Conservation (phyloP, 2,113 vertebrate species). For the Carollia perspicillata region DNA sequence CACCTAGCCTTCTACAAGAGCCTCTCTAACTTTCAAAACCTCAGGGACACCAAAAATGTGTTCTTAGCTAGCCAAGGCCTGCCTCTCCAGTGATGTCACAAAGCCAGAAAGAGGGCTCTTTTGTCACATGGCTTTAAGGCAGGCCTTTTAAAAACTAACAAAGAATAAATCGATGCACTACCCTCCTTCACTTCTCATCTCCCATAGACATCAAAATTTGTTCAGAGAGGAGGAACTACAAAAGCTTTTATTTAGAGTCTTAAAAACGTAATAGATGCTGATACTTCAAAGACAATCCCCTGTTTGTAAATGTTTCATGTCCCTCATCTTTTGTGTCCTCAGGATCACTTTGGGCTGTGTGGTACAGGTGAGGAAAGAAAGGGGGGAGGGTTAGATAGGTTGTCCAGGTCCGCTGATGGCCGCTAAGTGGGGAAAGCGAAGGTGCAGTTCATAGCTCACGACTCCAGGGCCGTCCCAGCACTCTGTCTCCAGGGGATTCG, state of each 20-base stretch:
- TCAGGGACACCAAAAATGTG: background rate
- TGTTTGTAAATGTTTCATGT: background rate
- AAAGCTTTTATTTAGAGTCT: background rate
- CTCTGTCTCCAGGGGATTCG: background rate
- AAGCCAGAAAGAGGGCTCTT: background rate
- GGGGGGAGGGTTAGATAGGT: background rate
- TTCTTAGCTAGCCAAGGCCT: background rate
- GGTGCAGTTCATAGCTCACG: background rate
- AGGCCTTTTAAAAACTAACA: background rate
- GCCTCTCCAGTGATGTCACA: background rate
- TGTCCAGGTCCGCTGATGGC: background rate
- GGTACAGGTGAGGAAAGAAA: background rate
- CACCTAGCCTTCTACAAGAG: background rate
- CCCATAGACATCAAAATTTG: background rate
- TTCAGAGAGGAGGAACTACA: background rate
- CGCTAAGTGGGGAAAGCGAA: background rate
- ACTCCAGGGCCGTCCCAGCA: background rate
- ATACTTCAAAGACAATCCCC: background rate
- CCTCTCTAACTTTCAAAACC: background rate
- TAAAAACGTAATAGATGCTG: background rate
- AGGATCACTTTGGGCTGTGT: background rate
- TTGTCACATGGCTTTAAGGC: background rate
- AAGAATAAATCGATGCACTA: background rate
- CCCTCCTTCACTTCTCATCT: too few relatives aligned
- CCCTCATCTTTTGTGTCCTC: background rate